Base-by-base conservation (phyloP, 2,888 invertebrate genomes). In the Automeris io region DNA sequence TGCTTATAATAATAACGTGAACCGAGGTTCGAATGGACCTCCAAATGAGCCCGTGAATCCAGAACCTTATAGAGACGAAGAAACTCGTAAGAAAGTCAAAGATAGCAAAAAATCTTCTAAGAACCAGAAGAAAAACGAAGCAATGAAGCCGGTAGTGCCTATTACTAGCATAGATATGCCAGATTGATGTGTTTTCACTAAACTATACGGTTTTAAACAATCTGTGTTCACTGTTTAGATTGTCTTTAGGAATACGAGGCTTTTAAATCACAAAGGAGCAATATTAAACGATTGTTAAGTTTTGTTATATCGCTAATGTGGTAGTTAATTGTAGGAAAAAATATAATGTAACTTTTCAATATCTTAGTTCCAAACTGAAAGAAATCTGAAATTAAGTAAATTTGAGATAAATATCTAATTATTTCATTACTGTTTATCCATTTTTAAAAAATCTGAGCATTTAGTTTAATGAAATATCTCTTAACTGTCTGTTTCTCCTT, bases 111-210 rank as follows among this genome's bases (percentile, higher is more conserved):
- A 92, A 57, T 88, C 88, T 37, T 89, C 90, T 49, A 93, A 91
- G 66, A 89, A 88, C 52, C 87, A 91, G 37, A 92, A 93, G 76
- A 94, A 94, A 68, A 91, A 92, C 51, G 95, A 95, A 77, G 86
- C 91, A 41, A 82, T 92, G 73, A 95, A 95, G 75, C 95, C 95
- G 42, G 94, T 96, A 49, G 92, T 95, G 87, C 96, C 96, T 64
- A 93, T 95, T 51, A 90, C 95, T 40, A 93, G 94, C 57, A 95
- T 96, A 78, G 96, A 96, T 70, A 92, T 95, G 90, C 96, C 96
- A 23, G 96, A 96, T 89, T 96, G 91, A 93, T 54, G 47, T 43
- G 36, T 36, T 41, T 42, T 35, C 12, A 23, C 31, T 18, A 25
- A 7, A 23, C 32, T 29, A 22, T 33, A 41, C 39, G 34, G 47